A percentile compares a stretch with the other conserved stretches of the same genome.
Evolutionary conservation across 2,888 invertebrate genomes (phyloP).

Genomic region (Lasioglossum vierecki): DNA sequence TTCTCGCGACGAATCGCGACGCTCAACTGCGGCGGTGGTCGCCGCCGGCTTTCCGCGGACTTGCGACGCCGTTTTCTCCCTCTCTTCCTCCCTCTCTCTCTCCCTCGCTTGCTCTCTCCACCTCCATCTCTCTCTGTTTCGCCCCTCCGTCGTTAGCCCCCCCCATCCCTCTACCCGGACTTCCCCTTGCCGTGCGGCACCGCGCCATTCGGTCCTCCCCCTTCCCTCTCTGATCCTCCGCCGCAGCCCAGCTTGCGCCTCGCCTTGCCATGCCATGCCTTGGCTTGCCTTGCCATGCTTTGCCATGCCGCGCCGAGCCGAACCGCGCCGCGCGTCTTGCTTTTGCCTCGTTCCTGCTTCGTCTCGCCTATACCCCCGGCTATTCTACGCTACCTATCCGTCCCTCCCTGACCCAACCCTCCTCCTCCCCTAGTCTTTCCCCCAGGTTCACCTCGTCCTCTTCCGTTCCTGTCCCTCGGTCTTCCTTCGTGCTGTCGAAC

Average conservation of each 20-base stretch:
- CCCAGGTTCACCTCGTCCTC: conserved; percentile 9
- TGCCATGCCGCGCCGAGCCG: conserved; percentile 32
- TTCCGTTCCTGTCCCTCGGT: conserved; percentile 24
- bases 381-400: conserved; percentile 50
- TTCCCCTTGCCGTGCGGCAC: conserved; percentile 52
- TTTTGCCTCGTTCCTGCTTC: conserved; percentile 26
- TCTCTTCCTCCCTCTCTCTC: not conserved
- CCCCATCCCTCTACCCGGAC: conserved; percentile 36
- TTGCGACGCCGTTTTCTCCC: conserved; percentile 74
- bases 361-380: conserved; percentile 39
- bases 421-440: conserved; percentile 7
- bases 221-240: conserved; percentile 35
- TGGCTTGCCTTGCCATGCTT: conserved; percentile 34
- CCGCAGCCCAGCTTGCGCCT: conserved; percentile 50
- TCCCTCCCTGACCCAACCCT: conserved; percentile 38
- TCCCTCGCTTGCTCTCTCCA: not conserved
- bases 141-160: conserved; percentile 14
- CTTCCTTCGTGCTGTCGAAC: conserved; percentile 53
- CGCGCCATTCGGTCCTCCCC: conserved; percentile 62
- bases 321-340: conserved; percentile 37
- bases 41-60: conserved; percentile 77
- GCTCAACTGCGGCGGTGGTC: conserved; percentile 80
- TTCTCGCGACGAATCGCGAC: conserved; percentile 77
- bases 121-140: not conserved
- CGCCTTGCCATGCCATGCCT: conserved; percentile 36